Conservation (phyloP, 2,797 vertebrate genomes). For the Syngnathus rostellatus region DNA sequence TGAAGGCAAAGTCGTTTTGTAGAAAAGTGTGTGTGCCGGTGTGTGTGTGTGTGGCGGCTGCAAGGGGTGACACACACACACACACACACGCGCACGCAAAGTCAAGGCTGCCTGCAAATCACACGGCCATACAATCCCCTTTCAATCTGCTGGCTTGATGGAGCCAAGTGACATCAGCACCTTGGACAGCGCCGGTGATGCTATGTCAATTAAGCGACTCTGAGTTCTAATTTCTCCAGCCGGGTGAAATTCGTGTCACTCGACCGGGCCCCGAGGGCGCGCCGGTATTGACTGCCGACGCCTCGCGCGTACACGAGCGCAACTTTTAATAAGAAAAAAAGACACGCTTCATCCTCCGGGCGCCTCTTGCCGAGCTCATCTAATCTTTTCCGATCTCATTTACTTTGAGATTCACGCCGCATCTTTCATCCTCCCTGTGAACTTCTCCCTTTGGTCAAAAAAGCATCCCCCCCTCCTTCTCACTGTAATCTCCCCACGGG, state of each 20-base stretch:
- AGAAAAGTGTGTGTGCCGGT: slow-evolving; percentile 6
- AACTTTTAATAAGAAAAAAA: slow-evolving; percentile 11
- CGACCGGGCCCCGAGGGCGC: too few species aligned
- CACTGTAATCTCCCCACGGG: slow-evolving; percentile 45
- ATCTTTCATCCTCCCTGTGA: slow-evolving; percentile 44
- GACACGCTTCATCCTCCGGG: slow-evolving; percentile 26
- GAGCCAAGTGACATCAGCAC: slow-evolving; percentile 25
- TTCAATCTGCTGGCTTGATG: slow-evolving; percentile 21
- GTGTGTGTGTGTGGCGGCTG: not conserved
- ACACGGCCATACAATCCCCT: slow-evolving; percentile 16
- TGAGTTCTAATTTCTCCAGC: too few species aligned
- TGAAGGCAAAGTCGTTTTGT: slow-evolving; percentile 17
- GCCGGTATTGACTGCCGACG: too few species aligned
- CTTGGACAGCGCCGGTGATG: not conserved
- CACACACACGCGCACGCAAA: slow-evolving; percentile 25
- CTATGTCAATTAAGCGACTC: too few species aligned
- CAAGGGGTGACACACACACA: slow-evolving; percentile 3
- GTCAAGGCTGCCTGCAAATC: slow-evolving; percentile 27
- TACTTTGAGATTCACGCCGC: slow-evolving; percentile 47
- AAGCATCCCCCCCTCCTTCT: slow-evolving; percentile 3
- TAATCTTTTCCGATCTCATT: slow-evolving; percentile 46
- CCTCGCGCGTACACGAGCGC: not conserved
- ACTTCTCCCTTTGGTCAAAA: slow-evolving; percentile 23
- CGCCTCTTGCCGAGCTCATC: slow-evolving; percentile 21
- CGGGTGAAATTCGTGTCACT: not conserved